Conservation (phyloP, 2,797 vertebrate species). For the Rhinella marina region DNA sequence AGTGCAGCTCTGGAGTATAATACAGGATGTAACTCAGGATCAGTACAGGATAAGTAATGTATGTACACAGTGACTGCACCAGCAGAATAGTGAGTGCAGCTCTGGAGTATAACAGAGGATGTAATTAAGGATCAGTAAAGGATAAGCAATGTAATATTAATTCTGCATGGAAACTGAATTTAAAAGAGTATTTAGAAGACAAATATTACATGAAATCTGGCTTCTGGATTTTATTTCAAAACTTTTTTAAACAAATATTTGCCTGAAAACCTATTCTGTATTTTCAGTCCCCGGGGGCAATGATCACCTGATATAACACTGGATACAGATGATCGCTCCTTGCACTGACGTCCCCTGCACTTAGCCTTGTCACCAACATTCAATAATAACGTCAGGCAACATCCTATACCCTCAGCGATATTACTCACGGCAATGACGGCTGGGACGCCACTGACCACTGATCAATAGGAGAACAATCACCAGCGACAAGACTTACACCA, state of each 20-base stretch:
- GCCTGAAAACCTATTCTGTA: background rate
- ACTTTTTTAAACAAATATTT: background rate
- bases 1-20: no score
- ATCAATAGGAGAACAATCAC: slow-evolving; percentile 28
- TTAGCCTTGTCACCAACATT: slow-evolving; percentile 15
- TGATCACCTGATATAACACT: background rate
- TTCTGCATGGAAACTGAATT: no score
- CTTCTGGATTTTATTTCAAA: background rate
- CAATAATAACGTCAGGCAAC: background rate
- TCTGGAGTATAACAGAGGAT: no score
- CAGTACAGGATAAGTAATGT: no score
- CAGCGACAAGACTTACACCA: background rate
- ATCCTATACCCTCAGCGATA: background rate
- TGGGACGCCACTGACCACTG: background rate
- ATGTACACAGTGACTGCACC: no score
- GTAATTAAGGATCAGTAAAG: no score
- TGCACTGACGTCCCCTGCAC: slow-evolving; percentile 6
- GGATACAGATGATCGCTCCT: background rate
- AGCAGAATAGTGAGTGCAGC: no score
- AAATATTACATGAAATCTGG: no score
- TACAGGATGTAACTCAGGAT: no score
- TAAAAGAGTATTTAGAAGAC: no score
- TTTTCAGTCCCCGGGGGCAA: background rate
- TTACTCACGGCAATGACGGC: background rate
- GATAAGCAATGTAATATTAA: no score